phyloP scores from a whole-genome alignment of 2,113 vertebrate genomes.

The Plestiodon gilberti region DNA sequence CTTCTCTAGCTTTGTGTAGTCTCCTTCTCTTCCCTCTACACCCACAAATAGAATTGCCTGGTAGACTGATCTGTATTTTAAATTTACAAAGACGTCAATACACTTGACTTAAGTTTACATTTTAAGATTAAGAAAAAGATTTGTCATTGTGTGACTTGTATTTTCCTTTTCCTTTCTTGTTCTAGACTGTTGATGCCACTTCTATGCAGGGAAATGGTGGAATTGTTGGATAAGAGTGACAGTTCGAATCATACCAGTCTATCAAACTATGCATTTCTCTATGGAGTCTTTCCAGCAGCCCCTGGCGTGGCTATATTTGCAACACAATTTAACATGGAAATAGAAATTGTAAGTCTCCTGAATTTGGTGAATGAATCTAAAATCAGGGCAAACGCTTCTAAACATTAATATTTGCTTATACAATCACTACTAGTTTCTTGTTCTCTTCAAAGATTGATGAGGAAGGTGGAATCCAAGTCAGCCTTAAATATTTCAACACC shows the following conservation, averaged over 20 bases:
- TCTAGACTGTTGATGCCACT: slow-evolving; percentile 92
- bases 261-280: slow-evolving; percentile 96
- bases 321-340: slow-evolving; percentile 94
- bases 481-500: too few relatives aligned
- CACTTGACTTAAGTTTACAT: background rate
- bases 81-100: background rate
- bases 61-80: too few relatives aligned
- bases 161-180: slow-evolving; percentile 26
- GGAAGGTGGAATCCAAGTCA: too few relatives aligned
- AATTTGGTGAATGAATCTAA: background rate
- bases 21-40: too few relatives aligned
- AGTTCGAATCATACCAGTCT: slow-evolving; percentile 90
- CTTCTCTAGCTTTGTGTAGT: too few relatives aligned
- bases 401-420: slow-evolving; percentile 25
- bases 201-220: slow-evolving; percentile 95
- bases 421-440: slow-evolving; percentile 1
- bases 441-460: background rate
- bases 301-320: slow-evolving; percentile 97
- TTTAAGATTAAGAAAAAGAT: slow-evolving; percentile 2
- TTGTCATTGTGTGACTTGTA: background rate
- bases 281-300: slow-evolving; percentile 94
- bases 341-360: slow-evolving; percentile 90
- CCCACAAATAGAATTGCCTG: too few relatives aligned
- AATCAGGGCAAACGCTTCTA: background rate
- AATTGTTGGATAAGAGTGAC: slow-evolving; percentile 85